Conservation (phyloP, 2,888 invertebrate species). For the Platycnemis pennipes region DNA sequence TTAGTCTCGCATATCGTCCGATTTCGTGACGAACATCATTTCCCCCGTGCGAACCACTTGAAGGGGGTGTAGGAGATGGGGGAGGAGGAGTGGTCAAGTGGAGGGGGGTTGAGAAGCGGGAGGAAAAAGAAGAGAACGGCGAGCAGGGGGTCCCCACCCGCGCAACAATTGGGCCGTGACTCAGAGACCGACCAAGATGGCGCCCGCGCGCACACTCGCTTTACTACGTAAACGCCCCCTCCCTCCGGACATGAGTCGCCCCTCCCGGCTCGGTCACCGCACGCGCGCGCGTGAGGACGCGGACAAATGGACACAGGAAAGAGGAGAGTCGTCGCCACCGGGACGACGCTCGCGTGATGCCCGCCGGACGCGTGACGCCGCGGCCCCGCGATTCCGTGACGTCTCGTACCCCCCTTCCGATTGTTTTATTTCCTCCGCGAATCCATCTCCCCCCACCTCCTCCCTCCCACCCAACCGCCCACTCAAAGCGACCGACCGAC, state of each 20-base stretch:
- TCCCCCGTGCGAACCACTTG: constrained; percentile 26
- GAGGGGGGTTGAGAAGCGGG: background rate
- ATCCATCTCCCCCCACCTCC: background rate
- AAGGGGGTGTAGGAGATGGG: background rate
- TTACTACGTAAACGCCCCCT: background rate
- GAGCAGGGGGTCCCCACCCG: background rate
- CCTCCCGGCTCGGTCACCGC: background rate
- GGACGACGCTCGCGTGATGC: background rate
- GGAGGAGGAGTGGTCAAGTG: background rate
- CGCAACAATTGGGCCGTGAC: constrained; percentile 22
- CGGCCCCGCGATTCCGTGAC: constrained; percentile 13
- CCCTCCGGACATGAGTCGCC: background rate
- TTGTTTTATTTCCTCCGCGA: constrained; percentile 35
- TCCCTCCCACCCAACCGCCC: background rate
- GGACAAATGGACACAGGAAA: background rate
- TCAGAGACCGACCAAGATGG: background rate
- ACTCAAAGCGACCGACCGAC: constrained; percentile 9
- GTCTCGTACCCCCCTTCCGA: background rate
- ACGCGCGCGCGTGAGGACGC: constrained; percentile 16
- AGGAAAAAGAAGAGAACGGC: too few relatives aligned
- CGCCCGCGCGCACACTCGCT: background rate
- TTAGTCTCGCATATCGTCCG: constrained; percentile 30
- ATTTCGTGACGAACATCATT: constrained; percentile 39
- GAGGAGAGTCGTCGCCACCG: background rate
- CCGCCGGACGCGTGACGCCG: constrained; percentile 21